Conservation (phyloP, 1,140 invertebrate genomes). For the Andricus grossulariae region DNA sequence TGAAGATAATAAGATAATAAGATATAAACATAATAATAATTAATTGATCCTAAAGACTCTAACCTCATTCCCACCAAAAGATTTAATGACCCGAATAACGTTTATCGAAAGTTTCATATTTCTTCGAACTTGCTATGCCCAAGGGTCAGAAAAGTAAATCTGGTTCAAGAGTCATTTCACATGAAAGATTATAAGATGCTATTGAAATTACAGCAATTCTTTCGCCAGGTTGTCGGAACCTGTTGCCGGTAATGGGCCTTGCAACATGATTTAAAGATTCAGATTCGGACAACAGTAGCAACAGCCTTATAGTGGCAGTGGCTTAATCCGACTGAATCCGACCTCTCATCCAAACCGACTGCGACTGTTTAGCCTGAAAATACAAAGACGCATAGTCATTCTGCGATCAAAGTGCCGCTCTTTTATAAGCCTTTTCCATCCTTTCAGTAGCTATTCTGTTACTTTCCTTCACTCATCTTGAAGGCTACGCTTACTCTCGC, state of each 20-base stretch:
- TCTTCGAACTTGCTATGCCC: background rate
- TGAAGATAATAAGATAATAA: no score
- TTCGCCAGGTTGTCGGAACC: constrained; percentile 48
- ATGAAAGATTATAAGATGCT: background rate
- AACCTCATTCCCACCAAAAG: no score
- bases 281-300: constrained; percentile 62
- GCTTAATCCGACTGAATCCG: constrained; percentile 41
- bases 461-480: constrained; percentile 40
- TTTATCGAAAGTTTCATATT: background rate
- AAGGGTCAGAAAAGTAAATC: background rate
- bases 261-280: constrained; percentile 66
- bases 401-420: constrained; percentile 69
- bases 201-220: background rate
- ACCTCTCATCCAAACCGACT: constrained; percentile 66
- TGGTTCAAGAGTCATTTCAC: background rate
- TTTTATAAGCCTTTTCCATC: constrained; percentile 43
- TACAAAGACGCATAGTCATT: constrained; percentile 69
- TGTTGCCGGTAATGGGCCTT: constrained; percentile 68
- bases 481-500: constrained; percentile 4
- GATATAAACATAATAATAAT: no score
- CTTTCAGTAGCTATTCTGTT: constrained; percentile 41
- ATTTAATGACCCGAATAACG: background rate
- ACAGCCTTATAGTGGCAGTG: constrained; percentile 34
- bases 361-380: constrained; percentile 69
- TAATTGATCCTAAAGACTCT: no score